Evolutionary conservation across 2,113 vertebrate genomes (phyloP), one percentile per base, ranked within the genome.

Genomic region (Cyprinodon variegatus): DNA sequence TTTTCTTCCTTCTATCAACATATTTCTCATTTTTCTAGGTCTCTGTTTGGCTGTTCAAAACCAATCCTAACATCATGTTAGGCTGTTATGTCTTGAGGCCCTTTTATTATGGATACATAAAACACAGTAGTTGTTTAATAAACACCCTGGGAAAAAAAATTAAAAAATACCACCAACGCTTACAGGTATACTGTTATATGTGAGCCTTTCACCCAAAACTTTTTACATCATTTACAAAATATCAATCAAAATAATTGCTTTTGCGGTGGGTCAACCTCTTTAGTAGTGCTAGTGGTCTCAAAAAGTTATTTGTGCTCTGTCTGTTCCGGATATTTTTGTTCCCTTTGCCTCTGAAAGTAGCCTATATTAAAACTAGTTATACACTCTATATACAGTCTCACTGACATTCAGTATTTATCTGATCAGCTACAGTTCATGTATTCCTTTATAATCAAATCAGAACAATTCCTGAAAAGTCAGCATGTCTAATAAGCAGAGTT

Each of bases 211-310:
- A 85, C 72, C 83, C 83, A 89, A 78, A 83, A 79, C 79, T 92
- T 93, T 94, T 91, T 95, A 95, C 94, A 95, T 87, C 92, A 94
- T 94, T 84, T 94, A 94, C 94, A 94, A 90, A 81, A 90, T 77
- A 89, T 88, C 91, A 65, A 90, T 83, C 83, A 76, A 80, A 85
- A 88, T 91, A 93, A 93, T 90, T 93, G 91, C 88, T 92, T 88
- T 85, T 91, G 86, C 84, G 86, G 88, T 82, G 68, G 71, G 75
- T 89, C 90, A 91, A 92, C 82, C 72, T 87, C 71, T 74, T 77
- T 45, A 79, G 86, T 86, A 93, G 92, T 88, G 90, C 88, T 86
- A 80, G 85, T 78, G 76, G 88, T 89, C 64, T 81, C 57, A 62
- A 85, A 61, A 89, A 87, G 86, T 87, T 76, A 84, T 86, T 86